A percentile compares a stretch with the other conserved stretches of the same genome.
Conservation (phyloP, 2,888 invertebrate genomes). For the Mylabris sibirica region DNA sequence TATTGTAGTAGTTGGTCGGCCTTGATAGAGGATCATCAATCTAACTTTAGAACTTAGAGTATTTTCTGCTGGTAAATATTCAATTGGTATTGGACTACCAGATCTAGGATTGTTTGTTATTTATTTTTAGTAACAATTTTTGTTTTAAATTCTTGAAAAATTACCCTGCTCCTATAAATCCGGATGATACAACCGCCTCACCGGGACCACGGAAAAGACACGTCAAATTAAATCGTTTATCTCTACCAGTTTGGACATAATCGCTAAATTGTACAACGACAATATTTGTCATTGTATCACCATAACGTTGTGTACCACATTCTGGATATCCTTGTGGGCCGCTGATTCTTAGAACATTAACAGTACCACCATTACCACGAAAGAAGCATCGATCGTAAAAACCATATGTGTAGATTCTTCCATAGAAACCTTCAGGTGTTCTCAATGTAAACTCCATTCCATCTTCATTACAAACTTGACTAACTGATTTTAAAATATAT, state of each 20-base stretch:
- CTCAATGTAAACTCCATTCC: constrained; percentile 92
- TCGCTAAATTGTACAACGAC: constrained; percentile 94
- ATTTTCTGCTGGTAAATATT: constrained; percentile 90
- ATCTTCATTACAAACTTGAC: constrained; percentile 90
- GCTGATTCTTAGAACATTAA: constrained; percentile 83
- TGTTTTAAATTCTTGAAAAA: no score
- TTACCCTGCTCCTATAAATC: constrained; percentile 88
- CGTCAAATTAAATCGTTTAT: constrained; percentile 92
- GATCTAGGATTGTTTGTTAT: constrained; percentile 68
- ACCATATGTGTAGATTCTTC: constrained; percentile 90
- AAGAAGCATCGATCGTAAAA: constrained; percentile 92
- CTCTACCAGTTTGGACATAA: constrained; percentile 88
- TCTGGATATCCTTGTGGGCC: constrained; percentile 93
- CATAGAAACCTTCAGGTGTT: constrained; percentile 88
- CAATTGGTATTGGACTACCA: constrained; percentile 91
- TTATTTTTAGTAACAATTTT: neutral
- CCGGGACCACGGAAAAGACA: constrained; percentile 91
- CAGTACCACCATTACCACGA: constrained; percentile 86
- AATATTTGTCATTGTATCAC: constrained; percentile 92
- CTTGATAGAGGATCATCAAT: constrained; percentile 86
- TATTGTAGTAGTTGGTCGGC: constrained; percentile 89
- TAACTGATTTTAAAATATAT: constrained; percentile 65
- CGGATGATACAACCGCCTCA: constrained; percentile 91
- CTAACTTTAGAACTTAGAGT: constrained; percentile 88
- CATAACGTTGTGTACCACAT: constrained; percentile 86